Evolutionary conservation across 2,113 vertebrate genomes (phyloP).

Genomic region (Parus major): DNA sequence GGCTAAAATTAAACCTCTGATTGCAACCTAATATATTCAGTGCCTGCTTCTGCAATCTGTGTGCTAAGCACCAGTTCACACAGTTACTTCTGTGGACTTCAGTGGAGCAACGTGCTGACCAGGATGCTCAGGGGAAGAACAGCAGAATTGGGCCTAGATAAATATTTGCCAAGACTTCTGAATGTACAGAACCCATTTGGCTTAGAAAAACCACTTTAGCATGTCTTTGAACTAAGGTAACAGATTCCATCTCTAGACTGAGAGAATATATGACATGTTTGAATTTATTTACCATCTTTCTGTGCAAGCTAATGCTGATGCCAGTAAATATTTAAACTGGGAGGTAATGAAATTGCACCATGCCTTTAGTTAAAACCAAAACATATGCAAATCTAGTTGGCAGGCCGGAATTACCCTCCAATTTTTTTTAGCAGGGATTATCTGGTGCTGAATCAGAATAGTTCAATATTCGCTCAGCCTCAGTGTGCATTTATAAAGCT

Average conservation of each 20-base stretch:
- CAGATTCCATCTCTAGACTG: slow-evolving; percentile 30
- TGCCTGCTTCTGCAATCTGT: not conserved
- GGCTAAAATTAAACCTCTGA: slow-evolving; percentile 59
- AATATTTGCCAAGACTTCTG: slow-evolving; percentile 27
- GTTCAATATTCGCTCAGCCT: not conserved
- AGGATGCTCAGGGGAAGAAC: not conserved
- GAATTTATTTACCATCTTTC: slow-evolving; percentile 61
- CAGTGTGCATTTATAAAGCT: slow-evolving; percentile 29
- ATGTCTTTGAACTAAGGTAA: slow-evolving; percentile 15
- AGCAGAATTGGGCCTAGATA: not conserved
- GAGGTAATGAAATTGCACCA: slow-evolving; percentile 37
- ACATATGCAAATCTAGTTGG: not conserved
- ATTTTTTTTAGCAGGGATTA: slow-evolving; percentile 6
- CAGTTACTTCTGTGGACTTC: not conserved
- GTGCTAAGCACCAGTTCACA: not conserved
- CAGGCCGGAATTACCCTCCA: slow-evolving; percentile 26
- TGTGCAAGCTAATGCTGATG: slow-evolving; percentile 42
- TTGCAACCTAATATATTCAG: not conserved
- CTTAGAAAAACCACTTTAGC: slow-evolving; percentile 21
- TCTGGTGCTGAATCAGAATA: slow-evolving; percentile 13
- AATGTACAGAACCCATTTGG: slow-evolving; percentile 28
- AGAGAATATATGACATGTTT: slow-evolving; percentile 23
- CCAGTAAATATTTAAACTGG: slow-evolving; percentile 56
- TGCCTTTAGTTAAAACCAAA: slow-evolving; percentile 48
- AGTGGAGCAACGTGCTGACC: not conserved